These are phyloP conservation scores for Platalea minor DNA, from an alignment of 2,797 vertebrate genomes.

Conservation along the genomic window DNA sequence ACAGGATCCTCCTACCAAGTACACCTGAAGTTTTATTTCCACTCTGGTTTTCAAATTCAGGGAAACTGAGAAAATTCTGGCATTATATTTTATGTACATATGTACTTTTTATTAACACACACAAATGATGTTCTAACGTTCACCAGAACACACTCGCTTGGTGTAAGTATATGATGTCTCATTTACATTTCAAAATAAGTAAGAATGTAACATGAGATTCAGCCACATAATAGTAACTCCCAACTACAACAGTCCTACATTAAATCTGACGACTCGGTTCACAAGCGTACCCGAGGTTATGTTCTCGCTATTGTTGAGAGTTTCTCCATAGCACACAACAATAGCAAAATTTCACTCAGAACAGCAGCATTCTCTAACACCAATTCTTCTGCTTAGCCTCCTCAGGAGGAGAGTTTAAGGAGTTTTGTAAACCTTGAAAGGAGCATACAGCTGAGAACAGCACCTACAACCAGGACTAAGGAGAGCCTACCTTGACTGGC, in stretches of 20 bases:
- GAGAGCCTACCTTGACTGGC: background rate
- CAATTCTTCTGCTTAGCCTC: background rate
- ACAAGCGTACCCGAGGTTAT: fast-evolving
- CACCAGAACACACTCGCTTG: background rate
- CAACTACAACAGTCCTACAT: background rate
- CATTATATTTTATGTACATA: background rate
- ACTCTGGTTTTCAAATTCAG: background rate
- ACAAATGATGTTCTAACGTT: background rate
- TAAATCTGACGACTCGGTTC: background rate
- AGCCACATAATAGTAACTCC: background rate
- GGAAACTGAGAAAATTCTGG: background rate
- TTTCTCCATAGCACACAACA: background rate
- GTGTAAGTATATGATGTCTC: background rate
- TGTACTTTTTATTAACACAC: background rate
- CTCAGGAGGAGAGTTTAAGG: background rate
- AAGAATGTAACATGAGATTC: background rate
- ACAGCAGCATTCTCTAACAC: background rate
- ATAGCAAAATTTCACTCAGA: background rate
- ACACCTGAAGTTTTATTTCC: background rate
- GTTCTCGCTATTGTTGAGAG: background rate
- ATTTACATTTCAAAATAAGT: background rate
- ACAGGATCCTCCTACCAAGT: background rate
- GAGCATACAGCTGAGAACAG: background rate
- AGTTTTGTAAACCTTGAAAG: background rate
- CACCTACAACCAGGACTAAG: background rate